Base-by-base conservation (phyloP, 2,797 vertebrate species). In the Philypnodon macrostomus region DNA sequence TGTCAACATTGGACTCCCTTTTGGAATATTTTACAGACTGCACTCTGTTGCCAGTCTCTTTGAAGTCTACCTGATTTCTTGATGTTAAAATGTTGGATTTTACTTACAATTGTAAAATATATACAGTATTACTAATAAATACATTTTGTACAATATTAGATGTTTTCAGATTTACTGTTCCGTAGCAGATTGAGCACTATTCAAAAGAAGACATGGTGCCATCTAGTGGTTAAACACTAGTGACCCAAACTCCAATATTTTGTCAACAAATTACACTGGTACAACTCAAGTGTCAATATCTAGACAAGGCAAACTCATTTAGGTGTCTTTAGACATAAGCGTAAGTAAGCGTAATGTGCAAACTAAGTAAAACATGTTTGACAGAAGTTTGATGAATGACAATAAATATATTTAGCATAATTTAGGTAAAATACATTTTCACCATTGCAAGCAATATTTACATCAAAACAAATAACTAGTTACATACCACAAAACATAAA, bases 1-100 rank as follows among this genome's bases (percentile, higher is more conserved):
- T 0, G 94, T 98, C 55, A 97, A 98, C 49, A 80, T 97, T 11
- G 94, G 94, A 70, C 88, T 99, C 53, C 95, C 97, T 0, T 96
- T 99, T 13, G 92, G 91, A 36, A 96, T 98, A 73, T 99, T 99
- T 87, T 98, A 99, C 77, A 87, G 94, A 18, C 94, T 98, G 95
- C 97, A 99, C 0, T 93, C 95, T 0, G 94, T 95, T 5, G 94
- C 95, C 69, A 94, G 93, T 70, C 87, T 99, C 47, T 89, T 95
- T 74, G 96, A 99, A 77, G 93, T 98, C 52, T 95, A 66, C 17
- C 2, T 84, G 18, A 74, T 10, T 4, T 75, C 83, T 26, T 26
- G 8, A 41, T 41, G 2, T 9, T 8, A 23, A 38, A 38, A 6
- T 21, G 5, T 2, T 14, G 26, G 3, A 10, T 13, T 3, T 3